A percentile compares a stretch with the other conserved stretches of the same genome.
Conservation (phyloP, 2,113 vertebrate genomes). For the Microcebus griseorufus region DNA sequence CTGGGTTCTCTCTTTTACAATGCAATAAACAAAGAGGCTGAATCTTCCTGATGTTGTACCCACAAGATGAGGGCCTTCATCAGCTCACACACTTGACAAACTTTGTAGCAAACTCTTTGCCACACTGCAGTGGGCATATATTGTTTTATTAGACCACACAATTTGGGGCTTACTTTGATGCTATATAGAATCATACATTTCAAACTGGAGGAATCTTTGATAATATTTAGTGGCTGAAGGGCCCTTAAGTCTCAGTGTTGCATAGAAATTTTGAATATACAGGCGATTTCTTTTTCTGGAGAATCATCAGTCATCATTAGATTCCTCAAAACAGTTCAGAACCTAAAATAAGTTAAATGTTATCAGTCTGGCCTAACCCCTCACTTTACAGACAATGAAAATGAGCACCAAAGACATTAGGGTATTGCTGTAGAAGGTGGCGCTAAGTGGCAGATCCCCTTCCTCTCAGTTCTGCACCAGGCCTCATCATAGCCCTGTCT, state of each 20-base stretch:
- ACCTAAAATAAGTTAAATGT: background rate
- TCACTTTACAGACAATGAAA: background rate
- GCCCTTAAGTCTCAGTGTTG: background rate
- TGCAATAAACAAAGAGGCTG: background rate
- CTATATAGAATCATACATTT: background rate
- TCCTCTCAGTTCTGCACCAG: background rate
- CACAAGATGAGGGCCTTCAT: background rate
- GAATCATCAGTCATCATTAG: background rate
- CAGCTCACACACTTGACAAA: background rate
- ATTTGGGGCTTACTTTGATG: background rate
- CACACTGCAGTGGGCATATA: no score
- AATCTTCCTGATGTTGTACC: background rate
- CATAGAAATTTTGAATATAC: background rate
- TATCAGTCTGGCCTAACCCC: background rate
- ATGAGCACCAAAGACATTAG: background rate
- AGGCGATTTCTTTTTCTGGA: background rate
- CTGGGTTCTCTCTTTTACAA: background rate
- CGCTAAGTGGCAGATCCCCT: background rate
- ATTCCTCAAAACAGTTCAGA: background rate
- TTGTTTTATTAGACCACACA: background rate
- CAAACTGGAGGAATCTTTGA: background rate
- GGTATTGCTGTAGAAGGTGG: background rate
- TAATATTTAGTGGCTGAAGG: background rate
- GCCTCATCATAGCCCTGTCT: rapidly evolving
- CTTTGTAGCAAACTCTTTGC: background rate